Percentiles rank a stretch among this genome's conserved stretches.
phyloP scores from a whole-genome alignment of 2,797 vertebrate genomes.

The Sebastes vulpes region DNA sequence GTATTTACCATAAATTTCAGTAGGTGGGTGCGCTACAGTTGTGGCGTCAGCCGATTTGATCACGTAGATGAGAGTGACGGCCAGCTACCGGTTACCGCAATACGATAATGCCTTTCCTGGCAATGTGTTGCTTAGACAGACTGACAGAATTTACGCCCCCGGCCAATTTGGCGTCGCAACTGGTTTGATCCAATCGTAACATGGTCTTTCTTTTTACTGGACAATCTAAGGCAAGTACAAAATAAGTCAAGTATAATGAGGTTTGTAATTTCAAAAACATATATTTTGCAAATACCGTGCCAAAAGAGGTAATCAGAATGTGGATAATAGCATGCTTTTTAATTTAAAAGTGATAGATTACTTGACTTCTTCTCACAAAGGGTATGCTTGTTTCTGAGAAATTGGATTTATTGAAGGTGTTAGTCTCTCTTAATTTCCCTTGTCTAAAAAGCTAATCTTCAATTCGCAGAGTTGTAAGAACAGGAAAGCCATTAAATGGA shows the following conservation, averaged over 20 bases:
- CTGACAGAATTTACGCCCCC: no score
- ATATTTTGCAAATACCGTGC: no score
- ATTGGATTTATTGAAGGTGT: not conserved
- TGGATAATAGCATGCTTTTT: not conserved
- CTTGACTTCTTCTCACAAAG: not conserved
- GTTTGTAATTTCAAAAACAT: not conserved
- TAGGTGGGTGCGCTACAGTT: not conserved
- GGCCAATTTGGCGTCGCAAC: not conserved
- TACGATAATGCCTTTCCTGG: not conserved
- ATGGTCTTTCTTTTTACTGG: not conserved
- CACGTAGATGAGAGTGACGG: not conserved
- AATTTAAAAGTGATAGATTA: not conserved
- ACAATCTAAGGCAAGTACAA: not conserved
- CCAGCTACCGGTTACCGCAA: not conserved
- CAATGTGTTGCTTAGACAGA: not conserved
- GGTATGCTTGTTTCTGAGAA: not conserved
- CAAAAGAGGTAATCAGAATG: not conserved
- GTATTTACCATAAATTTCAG: not conserved
- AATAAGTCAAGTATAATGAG: not conserved
- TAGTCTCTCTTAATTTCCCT: conserved; percentile 1
- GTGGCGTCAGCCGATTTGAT: not conserved
- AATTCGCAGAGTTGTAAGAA: not conserved
- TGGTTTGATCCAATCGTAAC: not conserved
- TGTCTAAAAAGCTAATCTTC: not conserved
- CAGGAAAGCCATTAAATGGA: not conserved